Evolutionary conservation across 1,140 invertebrate genomes (phyloP), one percentile per base, ranked within the genome.

Genomic region (Aphis gossypii): DNA sequence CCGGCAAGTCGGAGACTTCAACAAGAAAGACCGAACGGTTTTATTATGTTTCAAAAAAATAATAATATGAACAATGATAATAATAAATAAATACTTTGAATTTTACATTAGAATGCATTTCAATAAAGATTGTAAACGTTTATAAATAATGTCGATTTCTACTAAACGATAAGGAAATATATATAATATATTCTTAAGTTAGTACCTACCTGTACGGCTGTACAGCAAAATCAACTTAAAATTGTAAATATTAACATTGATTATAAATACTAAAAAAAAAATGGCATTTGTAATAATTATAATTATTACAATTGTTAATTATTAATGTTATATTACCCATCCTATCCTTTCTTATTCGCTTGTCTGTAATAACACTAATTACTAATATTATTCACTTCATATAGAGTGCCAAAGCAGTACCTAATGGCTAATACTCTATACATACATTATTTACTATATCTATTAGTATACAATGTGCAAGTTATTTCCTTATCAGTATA

Each of bases 1-100:
- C 88, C 88, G 88, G 11, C 51, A 56, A 90, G 88, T 90, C 88
- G 88, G 48, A 11, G 88, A 76, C 60, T 76, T 76, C 60, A n/a
- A 76, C 60, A 76, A 76, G 60, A 76, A n/a, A 76, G 30, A 76
- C 60, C 60, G 60, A 18, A 76, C 60, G 30, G 60, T 76, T 76
- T 76, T 76, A 76, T 76, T 76, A 76, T 76, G 60, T 76, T 76
- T 76, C 60, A 6, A n/a, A 76, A 76, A 76, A 76, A 76, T 76
- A 76, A 76, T 76, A 76, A 76, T 76, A 60, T 60, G n/a, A 76
- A 76, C 60, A 76, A 76, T 35, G 60, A 76, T 76, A 76, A 76
- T 76, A 76, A 76, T 76, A 76, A 76, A 76, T 76, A 76, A 76
- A 76, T 76, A 76, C 60, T 76, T 76, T 76, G 60, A 76, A 76